Conservation (phyloP, 1,140 invertebrate genomes). For the Nasonia longicornis region DNA sequence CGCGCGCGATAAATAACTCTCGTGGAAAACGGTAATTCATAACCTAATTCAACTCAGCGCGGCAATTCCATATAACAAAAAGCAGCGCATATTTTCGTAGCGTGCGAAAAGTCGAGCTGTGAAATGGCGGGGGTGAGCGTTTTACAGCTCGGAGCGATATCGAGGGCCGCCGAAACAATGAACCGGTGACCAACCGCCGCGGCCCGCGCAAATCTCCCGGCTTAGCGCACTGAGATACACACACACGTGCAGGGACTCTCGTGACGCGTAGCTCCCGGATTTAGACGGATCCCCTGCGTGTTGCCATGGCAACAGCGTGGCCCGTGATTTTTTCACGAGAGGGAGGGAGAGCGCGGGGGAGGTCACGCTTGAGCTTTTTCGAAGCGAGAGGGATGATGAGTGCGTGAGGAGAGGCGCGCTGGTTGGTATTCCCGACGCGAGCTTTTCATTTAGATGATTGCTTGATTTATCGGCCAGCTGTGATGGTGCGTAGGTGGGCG, state of each 20-base stretch:
- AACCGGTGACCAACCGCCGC: slow-evolving; percentile 65
- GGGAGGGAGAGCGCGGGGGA: not conserved
- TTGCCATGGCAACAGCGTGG: slow-evolving; percentile 62
- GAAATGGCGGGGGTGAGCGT: slow-evolving; percentile 47
- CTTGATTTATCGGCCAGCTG: slow-evolving; percentile 34
- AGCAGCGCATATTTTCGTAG: slow-evolving; percentile 4
- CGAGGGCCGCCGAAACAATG: slow-evolving; percentile 64
- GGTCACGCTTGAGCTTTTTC: not conserved
- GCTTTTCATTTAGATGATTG: slow-evolving; percentile 44
- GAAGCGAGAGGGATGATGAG: slow-evolving; percentile 6
- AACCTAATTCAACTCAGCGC: slow-evolving; percentile 35
- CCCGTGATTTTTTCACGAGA: not conserved
- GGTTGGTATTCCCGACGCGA: slow-evolving; percentile 11
- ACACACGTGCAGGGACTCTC: slow-evolving; percentile 58
- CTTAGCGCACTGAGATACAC: slow-evolving; percentile 59
- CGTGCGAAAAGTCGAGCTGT: not conserved
- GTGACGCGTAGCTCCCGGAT: slow-evolving; percentile 51
- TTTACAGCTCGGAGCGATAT: slow-evolving; percentile 52
- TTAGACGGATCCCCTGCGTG: slow-evolving; percentile 59
- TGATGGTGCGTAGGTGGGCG: not conserved
- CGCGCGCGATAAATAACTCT: not conserved
- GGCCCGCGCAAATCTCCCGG: slow-evolving; percentile 64
- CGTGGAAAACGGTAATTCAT: slow-evolving; percentile 11
- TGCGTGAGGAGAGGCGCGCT: not conserved
- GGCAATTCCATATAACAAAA: slow-evolving; percentile 22